Base-by-base conservation (phyloP, 1,140 invertebrate species). In the Eupristina koningsbergeri region DNA sequence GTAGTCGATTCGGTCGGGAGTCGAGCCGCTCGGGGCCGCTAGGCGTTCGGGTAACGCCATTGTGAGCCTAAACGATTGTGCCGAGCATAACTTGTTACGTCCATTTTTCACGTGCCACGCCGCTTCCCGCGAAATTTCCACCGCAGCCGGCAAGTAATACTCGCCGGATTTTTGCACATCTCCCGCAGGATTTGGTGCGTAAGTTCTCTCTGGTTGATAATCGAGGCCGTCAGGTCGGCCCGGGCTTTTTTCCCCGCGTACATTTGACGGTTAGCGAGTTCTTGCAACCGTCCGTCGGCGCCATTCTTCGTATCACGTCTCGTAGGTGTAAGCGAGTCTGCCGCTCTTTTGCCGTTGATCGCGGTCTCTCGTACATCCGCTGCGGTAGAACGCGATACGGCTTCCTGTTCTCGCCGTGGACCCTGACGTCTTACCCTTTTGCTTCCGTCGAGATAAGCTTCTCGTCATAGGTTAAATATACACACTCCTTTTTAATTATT, bases 41-140 rank as follows among this genome's bases (percentile, higher is more conserved):
- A 47, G 53, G 31, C 53, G 76, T 90, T 91, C 88, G 92, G 93
- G 92, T 94, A 94, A 95, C 95, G 95, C 95, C 95, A 96, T 96
- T 95, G 95, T 96, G 95, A 94, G 92, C 95, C 94, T 93, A 95
- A 96, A 94, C 94, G 95, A 95, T 95, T 95, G 94, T 93, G 89
- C 78, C 85, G 88, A 89, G 92, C 91, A 92, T 91, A 89, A 94
- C 93, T 94, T 93, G 91, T 93, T 95, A 94, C 94, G 93, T 91
- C 89, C 93, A 93, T 93, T 94, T n/a, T 93, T 94, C 94, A 93
- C 93, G 91, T 94, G 93, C 94, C 94, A 95, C 94, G 91, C 87
- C 89, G 90, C 92, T 93, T 93, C 90, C 93, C 93, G 91, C 89
- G 88, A 93, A 91, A 92, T 93, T 94, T 93, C 89, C 90, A 92